Percentiles rank a stretch among this genome's conserved stretches.
Conservation (phyloP, 2,113 vertebrate genomes). For the Peucedramus taeniatus region DNA sequence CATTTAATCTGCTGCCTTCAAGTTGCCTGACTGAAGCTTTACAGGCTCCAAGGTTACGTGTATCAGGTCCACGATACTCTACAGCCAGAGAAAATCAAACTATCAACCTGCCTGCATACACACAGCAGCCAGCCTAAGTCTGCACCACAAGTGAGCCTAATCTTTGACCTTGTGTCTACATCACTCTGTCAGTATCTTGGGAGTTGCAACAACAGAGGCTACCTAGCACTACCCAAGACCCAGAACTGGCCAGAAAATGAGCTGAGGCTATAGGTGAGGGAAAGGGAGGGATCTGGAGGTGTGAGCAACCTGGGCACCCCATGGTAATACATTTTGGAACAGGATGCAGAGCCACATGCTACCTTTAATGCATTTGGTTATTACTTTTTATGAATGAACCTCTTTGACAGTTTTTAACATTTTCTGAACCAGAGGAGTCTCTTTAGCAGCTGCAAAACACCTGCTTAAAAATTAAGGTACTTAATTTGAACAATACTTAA, state of each 20-base stretch:
- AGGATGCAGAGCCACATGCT: neutral
- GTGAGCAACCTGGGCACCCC: neutral
- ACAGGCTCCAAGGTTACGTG: neutral
- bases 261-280: neutral
- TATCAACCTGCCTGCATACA: neutral
- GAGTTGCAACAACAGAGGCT: neutral
- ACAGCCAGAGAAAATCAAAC: neutral
- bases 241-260: neutral
- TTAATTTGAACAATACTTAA: neutral
- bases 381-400: neutral
- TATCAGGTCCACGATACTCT: fast-evolving
- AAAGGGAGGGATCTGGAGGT: neutral
- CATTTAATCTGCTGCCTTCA: neutral
- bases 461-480: neutral
- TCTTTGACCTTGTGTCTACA: neutral
- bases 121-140: neutral
- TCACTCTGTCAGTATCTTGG: neutral
- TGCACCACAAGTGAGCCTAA: neutral
- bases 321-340: fast-evolving
- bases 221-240: neutral
- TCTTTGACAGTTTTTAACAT: neutral
- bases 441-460: neutral
- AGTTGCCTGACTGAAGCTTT: neutral
- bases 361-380: neutral
- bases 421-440: neutral